These are phyloP conservation scores for Chaetodon trifascialis DNA, from an alignment of 2,113 vertebrate species.

Conservation along the genomic window DNA sequence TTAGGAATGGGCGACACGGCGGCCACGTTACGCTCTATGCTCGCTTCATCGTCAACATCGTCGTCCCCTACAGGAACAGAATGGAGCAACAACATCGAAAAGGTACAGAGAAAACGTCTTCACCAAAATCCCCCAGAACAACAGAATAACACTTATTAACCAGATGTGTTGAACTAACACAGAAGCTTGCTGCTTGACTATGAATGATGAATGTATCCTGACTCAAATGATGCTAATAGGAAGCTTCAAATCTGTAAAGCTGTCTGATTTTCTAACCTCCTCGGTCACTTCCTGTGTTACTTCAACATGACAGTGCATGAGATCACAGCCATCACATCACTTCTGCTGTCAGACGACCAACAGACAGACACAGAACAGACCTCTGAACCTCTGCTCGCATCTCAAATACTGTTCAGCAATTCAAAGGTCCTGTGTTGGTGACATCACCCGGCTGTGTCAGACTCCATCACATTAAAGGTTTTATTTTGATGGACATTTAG, in stretches of 20 bases:
- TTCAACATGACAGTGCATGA: slow-evolving; percentile 11
- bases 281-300: slow-evolving; percentile 30
- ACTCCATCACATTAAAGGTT: not conserved
- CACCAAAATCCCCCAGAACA: not conserved
- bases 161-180: slow-evolving; percentile 23
- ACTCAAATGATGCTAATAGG: not conserved
- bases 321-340: slow-evolving; percentile 11
- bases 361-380: not conserved
- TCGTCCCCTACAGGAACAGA: slow-evolving; percentile 49
- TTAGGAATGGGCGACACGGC: slow-evolving; percentile 78
- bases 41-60: slow-evolving; percentile 66
- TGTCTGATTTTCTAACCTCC: not conserved
- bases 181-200: not conserved
- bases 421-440: not conserved
- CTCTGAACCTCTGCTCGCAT: not conserved
- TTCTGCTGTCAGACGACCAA: slow-evolving; percentile 1
- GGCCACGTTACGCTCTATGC: slow-evolving; percentile 70
- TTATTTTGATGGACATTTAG: not conserved
- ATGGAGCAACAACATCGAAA: not conserved
- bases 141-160: not conserved
- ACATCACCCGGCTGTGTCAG: not conserved
- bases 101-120: slow-evolving; percentile 5
- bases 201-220: not conserved
- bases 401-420: too few species aligned
- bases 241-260: not conserved